Evolutionary conservation across 2,797 vertebrate genomes (phyloP).

Genomic region (Podarcis siculus): DNA sequence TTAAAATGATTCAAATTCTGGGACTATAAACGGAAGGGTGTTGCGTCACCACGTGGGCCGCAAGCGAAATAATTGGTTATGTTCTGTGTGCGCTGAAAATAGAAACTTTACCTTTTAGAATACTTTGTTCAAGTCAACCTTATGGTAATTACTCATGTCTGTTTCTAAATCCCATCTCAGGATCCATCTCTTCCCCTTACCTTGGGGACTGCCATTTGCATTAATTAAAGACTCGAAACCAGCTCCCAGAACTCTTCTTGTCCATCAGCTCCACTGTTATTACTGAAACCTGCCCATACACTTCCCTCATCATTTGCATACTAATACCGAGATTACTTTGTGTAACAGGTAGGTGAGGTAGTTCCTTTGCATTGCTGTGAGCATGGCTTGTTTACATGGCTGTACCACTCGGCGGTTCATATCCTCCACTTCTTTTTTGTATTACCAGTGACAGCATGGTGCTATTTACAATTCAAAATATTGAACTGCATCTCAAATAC

Average conservation of each 20-base stretch:
- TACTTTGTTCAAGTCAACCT: constrained; percentile 65
- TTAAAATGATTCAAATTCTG: constrained; percentile 69
- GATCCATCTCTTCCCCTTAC: constrained; percentile 67
- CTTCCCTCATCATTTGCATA: background rate
- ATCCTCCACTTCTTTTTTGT: constrained; percentile 68
- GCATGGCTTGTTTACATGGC: constrained; percentile 62
- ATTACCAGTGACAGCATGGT: constrained; percentile 67
- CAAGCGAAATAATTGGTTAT: constrained; percentile 74
- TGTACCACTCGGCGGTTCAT: constrained; percentile 66
- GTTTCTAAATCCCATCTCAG: constrained; percentile 72
- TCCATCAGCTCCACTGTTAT: constrained; percentile 24
- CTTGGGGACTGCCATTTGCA: constrained; percentile 58
- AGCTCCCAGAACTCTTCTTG: constrained; percentile 43
- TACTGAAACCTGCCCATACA: constrained; percentile 38
- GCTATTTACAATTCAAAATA: constrained; percentile 15
- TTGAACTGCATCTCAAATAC: constrained; percentile 51
- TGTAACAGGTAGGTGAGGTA: constrained; percentile 51
- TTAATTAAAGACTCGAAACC: constrained; percentile 62
- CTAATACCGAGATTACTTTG: constrained; percentile 40
- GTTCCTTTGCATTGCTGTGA: constrained; percentile 51
- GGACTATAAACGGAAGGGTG: constrained; percentile 68
- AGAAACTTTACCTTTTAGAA: constrained; percentile 73
- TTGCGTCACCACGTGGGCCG: constrained; percentile 75
- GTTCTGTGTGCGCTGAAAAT: constrained; percentile 76
- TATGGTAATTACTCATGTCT: constrained; percentile 71